Base-by-base conservation (phyloP, 2,888 invertebrate species). In the Rhagonycha fulva region DNA sequence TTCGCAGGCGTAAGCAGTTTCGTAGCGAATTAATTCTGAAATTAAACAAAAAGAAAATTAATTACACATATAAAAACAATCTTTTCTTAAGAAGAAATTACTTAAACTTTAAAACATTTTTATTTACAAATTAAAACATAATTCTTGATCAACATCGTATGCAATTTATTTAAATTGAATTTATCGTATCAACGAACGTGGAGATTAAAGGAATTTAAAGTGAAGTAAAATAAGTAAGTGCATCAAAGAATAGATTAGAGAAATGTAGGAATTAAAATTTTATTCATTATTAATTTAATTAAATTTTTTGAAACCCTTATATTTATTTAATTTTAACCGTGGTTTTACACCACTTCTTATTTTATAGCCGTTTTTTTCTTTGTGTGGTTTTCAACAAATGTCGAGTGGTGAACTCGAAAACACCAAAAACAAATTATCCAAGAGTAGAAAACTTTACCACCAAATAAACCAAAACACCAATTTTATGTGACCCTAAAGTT, bases 1-100 rank as follows among this genome's bases (percentile, higher is more conserved):
- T 89, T 98, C 97, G 88, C 98, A 98, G 78, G 96, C 97, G 89
- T 97, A 97, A 77, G 95, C 96, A 78, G 96, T 96, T 87, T 95
- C 95, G 89, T 96, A 96, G 88, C 95, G 92, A 83, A 93, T 92
- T 85, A 89, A 89, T 89, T 94, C 93, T 93, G 91, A n/a, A 89
- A 90, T 80, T 82, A 82, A 86, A 75, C n/a, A 47, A 47, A 62
- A 12, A 68, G 69, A 69, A 68, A 71, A 26, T 69, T 69, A 23
- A 69, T 47, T 47, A 69, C n/a, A 30, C n/a, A 60, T 26, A 10
- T 14, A n/a, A 69, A 69, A 47, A n/a, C n/a, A 47, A n/a, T 5
- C 47, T 47, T 47, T 47, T 32, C 12, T 32, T 12, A n/a, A 5
- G 12, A 12, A 32, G 4, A 32, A 32, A 32, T n/a, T n/a, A n/a